Conservation (phyloP, 2,888 invertebrate genomes). For the Peribatodes rhomboidaria region DNA sequence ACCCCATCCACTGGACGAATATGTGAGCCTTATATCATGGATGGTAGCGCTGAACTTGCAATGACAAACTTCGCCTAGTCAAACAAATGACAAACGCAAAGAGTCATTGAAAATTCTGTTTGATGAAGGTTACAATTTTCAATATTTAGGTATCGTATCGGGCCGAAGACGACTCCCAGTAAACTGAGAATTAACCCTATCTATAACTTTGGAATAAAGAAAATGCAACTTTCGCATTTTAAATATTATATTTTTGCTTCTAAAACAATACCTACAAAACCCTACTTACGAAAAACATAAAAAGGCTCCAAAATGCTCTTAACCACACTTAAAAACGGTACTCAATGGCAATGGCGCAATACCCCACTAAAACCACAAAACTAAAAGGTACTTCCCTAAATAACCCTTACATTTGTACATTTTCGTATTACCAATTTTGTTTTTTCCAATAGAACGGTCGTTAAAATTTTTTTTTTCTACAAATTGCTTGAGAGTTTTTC, state of each 20-base stretch:
- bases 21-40: neutral
- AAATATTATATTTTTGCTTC: neutral
- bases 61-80: neutral
- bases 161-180: no score
- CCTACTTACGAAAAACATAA: neutral
- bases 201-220: no score
- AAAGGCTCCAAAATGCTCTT: conserved; percentile 15
- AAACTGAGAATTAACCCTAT: no score
- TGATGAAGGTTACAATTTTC: no score
- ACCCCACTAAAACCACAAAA: conserved; percentile 14
- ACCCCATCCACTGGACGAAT: no score
- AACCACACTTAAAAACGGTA: conserved; percentile 11
- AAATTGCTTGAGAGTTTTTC: no score
- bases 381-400: conserved; percentile 22
- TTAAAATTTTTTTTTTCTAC: conserved; percentile 40
- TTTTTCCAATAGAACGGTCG: conserved; percentile 51
- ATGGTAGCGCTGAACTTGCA: neutral
- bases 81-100: neutral
- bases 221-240: neutral
- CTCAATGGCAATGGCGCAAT: neutral
- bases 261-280: neutral
- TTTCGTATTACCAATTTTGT: conserved; percentile 47
- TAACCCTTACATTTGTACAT: conserved; percentile 10
- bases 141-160: no score
- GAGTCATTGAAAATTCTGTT: no score